phyloP scores from a whole-genome alignment of 2,797 vertebrate genomes.

The Muscicapa comitata region DNA sequence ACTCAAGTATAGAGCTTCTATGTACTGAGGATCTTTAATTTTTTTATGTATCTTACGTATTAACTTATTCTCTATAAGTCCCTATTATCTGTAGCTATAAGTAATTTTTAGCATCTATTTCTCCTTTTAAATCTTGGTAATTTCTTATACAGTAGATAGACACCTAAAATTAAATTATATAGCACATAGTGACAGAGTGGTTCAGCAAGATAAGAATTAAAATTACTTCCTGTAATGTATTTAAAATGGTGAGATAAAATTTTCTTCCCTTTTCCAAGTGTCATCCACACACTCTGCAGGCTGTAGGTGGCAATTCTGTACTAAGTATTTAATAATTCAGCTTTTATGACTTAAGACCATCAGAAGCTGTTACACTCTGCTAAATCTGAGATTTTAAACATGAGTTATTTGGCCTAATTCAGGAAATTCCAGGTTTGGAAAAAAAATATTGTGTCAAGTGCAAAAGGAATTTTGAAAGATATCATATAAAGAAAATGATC shows the following conservation, averaged over 20 bases:
- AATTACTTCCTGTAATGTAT: neutral
- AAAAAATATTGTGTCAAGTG: neutral
- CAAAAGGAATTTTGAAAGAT: neutral
- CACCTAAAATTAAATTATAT: neutral
- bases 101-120: neutral
- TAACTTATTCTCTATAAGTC: neutral
- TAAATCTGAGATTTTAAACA: neutral
- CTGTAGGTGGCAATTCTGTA: neutral
- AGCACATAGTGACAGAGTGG: neutral
- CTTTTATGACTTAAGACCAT: neutral
- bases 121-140: neutral
- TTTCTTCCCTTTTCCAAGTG: neutral
- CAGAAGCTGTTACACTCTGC: neutral
- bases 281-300: neutral
- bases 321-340: neutral
- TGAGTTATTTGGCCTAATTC: neutral
- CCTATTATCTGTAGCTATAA: neutral
- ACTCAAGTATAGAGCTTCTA: rapidly evolving
- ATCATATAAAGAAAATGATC: neutral
- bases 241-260: neutral
- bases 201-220: neutral
- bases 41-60: neutral
- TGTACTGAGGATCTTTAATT: neutral
- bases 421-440: neutral
- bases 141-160: neutral